A percentile compares a stretch with the other conserved stretches of the same genome.
phyloP scores from a whole-genome alignment of 2,797 vertebrate species.

The Arctocebus calabarensis region DNA sequence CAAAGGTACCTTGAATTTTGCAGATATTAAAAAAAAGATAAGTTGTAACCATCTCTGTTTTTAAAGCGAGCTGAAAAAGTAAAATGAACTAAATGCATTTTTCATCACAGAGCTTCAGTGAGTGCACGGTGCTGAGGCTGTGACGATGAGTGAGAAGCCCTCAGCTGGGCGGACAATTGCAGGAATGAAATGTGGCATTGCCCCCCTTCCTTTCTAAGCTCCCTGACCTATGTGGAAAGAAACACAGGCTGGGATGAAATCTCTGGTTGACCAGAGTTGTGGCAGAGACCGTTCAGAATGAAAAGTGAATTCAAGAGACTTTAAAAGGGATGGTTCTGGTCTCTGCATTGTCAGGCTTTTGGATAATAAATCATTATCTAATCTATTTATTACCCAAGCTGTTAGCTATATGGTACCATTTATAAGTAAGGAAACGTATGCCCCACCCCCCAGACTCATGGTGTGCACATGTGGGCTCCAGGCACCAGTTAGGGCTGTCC shows the following conservation, averaged over 20 bases:
- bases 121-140: background rate
- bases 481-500: background rate
- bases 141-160: background rate
- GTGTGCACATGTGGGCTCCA: background rate
- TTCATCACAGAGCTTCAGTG: background rate
- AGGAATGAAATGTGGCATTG: background rate
- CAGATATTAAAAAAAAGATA: background rate
- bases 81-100: background rate
- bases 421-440: background rate
- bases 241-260: background rate
- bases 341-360: background rate
- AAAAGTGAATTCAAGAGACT: background rate
- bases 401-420: background rate
- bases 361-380: background rate
- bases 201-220: background rate
- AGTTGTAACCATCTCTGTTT: background rate
- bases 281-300: background rate
- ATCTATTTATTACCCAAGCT: background rate
- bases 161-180: background rate
- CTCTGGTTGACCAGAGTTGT: background rate
- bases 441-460: background rate
- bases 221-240: background rate
- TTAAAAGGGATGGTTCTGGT: background rate
- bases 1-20: background rate
- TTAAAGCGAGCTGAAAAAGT: slow-evolving; percentile 25